These are phyloP conservation scores for Triplophysa bombifrons DNA, from an alignment of 2,797 vertebrate species.

Conservation along the genomic window DNA sequence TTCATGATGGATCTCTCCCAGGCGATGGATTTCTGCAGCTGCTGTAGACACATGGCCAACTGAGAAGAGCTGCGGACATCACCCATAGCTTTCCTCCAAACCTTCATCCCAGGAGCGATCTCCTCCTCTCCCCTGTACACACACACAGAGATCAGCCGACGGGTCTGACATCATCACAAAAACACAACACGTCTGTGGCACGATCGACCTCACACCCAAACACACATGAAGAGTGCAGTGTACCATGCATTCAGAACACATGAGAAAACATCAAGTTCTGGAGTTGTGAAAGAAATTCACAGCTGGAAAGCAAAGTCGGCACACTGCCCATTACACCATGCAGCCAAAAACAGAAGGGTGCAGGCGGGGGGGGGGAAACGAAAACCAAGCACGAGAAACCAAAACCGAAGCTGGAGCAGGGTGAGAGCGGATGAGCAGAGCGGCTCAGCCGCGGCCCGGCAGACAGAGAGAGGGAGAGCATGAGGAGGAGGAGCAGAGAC, in stretches of 20 bases:
- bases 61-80: constrained; percentile 95
- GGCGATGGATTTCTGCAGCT: constrained; percentile 98
- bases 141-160: background rate
- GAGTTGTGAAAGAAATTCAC: background rate
- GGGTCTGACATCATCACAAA: constrained; percentile 5
- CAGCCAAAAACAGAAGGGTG: constrained; percentile 49
- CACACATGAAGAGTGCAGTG: constrained; percentile 18
- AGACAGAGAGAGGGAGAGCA: constrained; percentile 53
- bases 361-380: constrained; percentile 34
- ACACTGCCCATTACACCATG: constrained; percentile 47
- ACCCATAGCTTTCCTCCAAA: constrained; percentile 93
- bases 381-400: constrained; percentile 37
- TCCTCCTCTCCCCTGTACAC: constrained; percentile 89
- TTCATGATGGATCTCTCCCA: constrained; percentile 99
- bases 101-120: constrained; percentile 95
- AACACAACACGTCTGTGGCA: background rate
- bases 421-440: constrained; percentile 64
- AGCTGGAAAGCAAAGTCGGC: background rate
- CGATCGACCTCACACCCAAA: constrained; percentile 15
- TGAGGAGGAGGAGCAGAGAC: constrained; percentile 40
- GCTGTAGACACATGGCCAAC: constrained; percentile 97
- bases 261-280: constrained; percentile 7
- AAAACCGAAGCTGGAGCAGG: constrained; percentile 31
- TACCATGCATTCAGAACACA: constrained; percentile 47
- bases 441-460: constrained; percentile 69